Percentiles rank a stretch among this genome's conserved stretches.
phyloP scores from a whole-genome alignment of 2,888 invertebrate species.

The Cylindroiulus punctatus region DNA sequence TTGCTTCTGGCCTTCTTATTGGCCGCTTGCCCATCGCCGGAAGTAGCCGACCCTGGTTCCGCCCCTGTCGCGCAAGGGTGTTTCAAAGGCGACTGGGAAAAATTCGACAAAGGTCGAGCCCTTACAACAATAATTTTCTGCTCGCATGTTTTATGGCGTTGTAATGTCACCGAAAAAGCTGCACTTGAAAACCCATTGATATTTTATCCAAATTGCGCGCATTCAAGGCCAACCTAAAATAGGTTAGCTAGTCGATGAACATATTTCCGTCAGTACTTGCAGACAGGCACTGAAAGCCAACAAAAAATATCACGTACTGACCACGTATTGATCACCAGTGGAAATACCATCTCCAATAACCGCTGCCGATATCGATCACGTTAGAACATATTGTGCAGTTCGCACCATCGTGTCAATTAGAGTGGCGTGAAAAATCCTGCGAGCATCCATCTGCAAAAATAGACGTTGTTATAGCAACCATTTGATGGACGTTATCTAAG shows the following conservation, averaged over 20 bases:
- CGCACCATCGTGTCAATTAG: no score
- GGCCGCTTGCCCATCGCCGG: background rate
- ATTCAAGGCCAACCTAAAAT: background rate
- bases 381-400: no score
- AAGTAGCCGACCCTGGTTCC: background rate
- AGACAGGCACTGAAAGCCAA: background rate
- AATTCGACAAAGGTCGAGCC: slow-evolving; percentile 4
- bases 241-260: background rate
- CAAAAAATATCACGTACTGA: background rate
- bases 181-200: slow-evolving; percentile 8
- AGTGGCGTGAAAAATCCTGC: no score
- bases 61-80: background rate
- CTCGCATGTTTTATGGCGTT: background rate
- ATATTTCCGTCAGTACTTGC: background rate
- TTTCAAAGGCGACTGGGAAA: background rate
- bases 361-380: no score
- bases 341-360: no score
- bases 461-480: background rate
- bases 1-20: background rate
- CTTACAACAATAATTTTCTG: background rate
- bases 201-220: background rate
- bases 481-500: background rate
- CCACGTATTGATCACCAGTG: background rate
- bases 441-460: background rate
- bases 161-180: background rate